Evolutionary conservation across 1,140 invertebrate species (phyloP), one percentile per base, ranked within the genome.

Genomic region (Lasioglossum albipes): DNA sequence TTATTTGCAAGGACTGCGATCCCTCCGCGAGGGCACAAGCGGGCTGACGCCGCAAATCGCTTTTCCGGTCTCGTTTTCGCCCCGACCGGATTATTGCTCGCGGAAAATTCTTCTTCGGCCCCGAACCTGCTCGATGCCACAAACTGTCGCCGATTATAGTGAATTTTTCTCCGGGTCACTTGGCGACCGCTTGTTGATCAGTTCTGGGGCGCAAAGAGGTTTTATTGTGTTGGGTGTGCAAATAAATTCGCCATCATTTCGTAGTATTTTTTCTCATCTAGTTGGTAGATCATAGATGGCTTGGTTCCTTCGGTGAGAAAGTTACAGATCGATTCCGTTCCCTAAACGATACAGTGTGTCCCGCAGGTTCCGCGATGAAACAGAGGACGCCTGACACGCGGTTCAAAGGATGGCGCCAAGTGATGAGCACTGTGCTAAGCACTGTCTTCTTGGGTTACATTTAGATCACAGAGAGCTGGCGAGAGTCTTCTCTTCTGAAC

Each of bases 1-100:
- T 80, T 80, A 80, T 80, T 80, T 68, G 64, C 54, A 27, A 49
- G 42, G 57, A 5, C 31, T 20, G 9, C 57, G 57, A n/a, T 20
- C 20, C 6, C 3, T n/a, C 27, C 7, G 45, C 7, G 31, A 36
- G 69, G 36, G 62, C 42, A 72, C 68, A 27, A 73, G 36, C 18
- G 49, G 45, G 7, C 27, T 3, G 27, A 22, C 36, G 70, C 45
- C 45, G 77, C 71, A n/a, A 73, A 52, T 49, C 61, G 61, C 61
- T 59, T 59, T 59, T 59, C 57, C 52, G 52, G 18, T 3, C 5
- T 13, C 52, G 52, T 13, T 9, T 20, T 18, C 20, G 20, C 13
- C 9, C 6, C 7, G 7, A 20, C 7, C 2, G 57, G 57, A 59
- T n/a, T 59, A 59, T n/a, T 59, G 57, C 57, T 59, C 7, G 20